Evolutionary conservation across 2,888 invertebrate species (phyloP).

Genomic region (Himalopsyche kuldschensis): DNA sequence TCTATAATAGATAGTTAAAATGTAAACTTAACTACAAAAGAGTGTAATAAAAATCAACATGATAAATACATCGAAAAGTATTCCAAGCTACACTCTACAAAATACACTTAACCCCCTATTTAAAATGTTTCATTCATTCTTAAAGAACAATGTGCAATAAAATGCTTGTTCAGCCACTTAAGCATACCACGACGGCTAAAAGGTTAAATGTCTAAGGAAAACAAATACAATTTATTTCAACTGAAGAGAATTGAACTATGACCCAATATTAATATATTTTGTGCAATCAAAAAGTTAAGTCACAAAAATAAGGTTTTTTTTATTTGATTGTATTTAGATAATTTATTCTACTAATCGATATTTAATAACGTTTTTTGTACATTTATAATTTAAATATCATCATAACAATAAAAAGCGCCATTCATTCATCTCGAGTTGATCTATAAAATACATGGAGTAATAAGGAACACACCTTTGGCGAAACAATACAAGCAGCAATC

Average conservation of each 20-base stretch:
- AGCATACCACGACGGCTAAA: background rate
- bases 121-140: background rate
- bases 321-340: too few relatives aligned
- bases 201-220: background rate
- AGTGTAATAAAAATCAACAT: background rate
- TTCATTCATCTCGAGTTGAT: background rate
- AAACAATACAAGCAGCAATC: constrained; percentile 19
- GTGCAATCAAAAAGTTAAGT: too few relatives aligned
- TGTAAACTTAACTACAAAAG: background rate
- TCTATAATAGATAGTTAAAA: background rate
- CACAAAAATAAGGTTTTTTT: too few relatives aligned
- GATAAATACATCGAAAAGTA: background rate
- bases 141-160: background rate
- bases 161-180: background rate
- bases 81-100: background rate
- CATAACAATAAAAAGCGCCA: background rate
- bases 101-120: background rate
- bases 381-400: too few relatives aligned
- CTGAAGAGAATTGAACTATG: background rate
- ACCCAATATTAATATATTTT: too few relatives aligned
- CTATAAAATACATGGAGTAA: background rate
- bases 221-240: background rate
- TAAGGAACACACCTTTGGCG: constrained; percentile 18
- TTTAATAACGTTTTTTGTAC: too few relatives aligned
- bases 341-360: too few relatives aligned